Evolutionary conservation across 2,113 vertebrate genomes (phyloP).

Genomic region (Leptodactylus fuscus): DNA sequence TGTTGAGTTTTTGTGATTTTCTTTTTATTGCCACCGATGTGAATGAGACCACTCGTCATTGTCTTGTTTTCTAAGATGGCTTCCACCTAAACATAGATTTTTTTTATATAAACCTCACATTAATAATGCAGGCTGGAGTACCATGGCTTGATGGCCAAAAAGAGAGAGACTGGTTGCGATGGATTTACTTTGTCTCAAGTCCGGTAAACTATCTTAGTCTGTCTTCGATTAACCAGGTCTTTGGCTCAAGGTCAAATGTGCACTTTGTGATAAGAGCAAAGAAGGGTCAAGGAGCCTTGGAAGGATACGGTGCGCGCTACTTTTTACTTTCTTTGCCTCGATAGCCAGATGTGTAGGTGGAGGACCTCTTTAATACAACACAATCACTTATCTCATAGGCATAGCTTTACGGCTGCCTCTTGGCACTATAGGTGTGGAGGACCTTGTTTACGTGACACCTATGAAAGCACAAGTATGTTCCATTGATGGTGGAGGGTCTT

Average conservation of each 20-base stretch:
- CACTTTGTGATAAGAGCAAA: neutral
- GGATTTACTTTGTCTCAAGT: too few species aligned
- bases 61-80: neutral
- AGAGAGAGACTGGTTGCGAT: too few species aligned
- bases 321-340: neutral
- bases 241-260: too few species aligned
- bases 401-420: neutral
- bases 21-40: neutral
- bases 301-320: too few species aligned
- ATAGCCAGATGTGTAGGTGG: neutral
- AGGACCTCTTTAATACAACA: neutral
- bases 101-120: neutral
- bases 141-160: neutral
- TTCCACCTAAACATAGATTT: neutral
- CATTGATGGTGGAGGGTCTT: neutral
- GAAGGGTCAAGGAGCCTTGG: neutral
- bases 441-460: neutral
- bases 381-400: neutral
- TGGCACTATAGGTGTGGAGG: neutral
- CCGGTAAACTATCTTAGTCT: neutral
- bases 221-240: too few species aligned
- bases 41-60: neutral
- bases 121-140: neutral
- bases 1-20: neutral
- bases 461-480: conserved; percentile 11